phyloP scores from a whole-genome alignment of 2,888 invertebrate species.

The Pelosia muscerda region DNA sequence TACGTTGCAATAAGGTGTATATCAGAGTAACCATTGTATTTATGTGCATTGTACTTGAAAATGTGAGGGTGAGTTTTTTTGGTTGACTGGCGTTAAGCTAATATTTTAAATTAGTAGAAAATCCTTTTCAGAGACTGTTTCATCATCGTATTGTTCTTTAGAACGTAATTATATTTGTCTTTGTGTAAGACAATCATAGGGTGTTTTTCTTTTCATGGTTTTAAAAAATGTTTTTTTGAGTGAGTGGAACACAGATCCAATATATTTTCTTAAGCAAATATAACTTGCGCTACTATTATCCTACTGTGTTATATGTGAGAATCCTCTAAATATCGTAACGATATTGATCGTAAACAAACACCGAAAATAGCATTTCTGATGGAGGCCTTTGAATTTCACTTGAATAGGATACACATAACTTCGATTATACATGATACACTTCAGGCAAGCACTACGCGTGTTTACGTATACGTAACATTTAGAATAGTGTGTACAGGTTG shows the following conservation, averaged over 20 bases:
- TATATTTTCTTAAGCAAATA: no score
- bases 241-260: no score
- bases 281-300: not conserved
- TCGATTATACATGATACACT: not conserved
- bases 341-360: not conserved
- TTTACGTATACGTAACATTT: not conserved
- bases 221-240: no score
- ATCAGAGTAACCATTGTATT: not conserved
- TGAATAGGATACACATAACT: not conserved
- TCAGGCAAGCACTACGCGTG: not conserved
- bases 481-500: not conserved
- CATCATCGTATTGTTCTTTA: no score
- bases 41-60: not conserved
- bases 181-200: no score
- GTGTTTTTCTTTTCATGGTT: no score
- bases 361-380: not conserved
- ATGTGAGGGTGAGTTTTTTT: not conserved
- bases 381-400: slow-evolving; percentile 1
- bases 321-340: not conserved
- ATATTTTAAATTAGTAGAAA: not conserved
- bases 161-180: no score
- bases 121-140: no score
- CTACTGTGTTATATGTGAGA: not conserved
- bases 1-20: not conserved
- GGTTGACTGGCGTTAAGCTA: not conserved